These are phyloP conservation scores for Mormyrops attenuatus DNA, from an alignment of 2,797 vertebrate genomes.

Conservation along the genomic window DNA sequence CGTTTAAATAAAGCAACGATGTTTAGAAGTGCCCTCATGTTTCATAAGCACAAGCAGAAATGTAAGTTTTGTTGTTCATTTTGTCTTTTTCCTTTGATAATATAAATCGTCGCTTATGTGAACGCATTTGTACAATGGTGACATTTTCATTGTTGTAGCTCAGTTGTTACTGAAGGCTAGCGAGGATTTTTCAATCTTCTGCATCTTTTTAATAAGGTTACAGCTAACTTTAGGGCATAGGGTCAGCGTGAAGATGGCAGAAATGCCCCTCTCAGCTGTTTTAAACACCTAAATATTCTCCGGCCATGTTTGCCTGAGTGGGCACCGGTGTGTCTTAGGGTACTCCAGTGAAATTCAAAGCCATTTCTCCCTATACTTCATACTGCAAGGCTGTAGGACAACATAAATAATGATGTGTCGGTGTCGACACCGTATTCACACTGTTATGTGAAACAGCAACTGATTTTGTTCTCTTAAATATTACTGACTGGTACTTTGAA, in stretches of 20 bases:
- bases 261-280: neutral
- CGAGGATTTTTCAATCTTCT: neutral
- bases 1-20: neutral
- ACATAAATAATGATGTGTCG: constrained; percentile 47
- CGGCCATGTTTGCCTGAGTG: neutral
- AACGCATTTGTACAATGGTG: neutral
- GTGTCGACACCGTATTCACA: constrained; percentile 43
- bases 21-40: neutral
- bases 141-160: neutral
- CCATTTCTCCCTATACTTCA: neutral
- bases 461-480: constrained; percentile 34
- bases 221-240: neutral
- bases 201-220: neutral
- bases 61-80: neutral
- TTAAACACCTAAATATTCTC: neutral
- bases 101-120: neutral
- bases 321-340: neutral
- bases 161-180: neutral
- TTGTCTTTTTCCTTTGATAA: constrained; percentile 2
- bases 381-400: constrained; percentile 12
- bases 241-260: neutral
- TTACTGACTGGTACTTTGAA: constrained; percentile 36
- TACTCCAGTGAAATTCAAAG: neutral
- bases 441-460: constrained; percentile 36
- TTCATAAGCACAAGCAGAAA: neutral